Evolutionary conservation across 2,113 vertebrate species (phyloP).

Genomic region (Sorex fumeus): DNA sequence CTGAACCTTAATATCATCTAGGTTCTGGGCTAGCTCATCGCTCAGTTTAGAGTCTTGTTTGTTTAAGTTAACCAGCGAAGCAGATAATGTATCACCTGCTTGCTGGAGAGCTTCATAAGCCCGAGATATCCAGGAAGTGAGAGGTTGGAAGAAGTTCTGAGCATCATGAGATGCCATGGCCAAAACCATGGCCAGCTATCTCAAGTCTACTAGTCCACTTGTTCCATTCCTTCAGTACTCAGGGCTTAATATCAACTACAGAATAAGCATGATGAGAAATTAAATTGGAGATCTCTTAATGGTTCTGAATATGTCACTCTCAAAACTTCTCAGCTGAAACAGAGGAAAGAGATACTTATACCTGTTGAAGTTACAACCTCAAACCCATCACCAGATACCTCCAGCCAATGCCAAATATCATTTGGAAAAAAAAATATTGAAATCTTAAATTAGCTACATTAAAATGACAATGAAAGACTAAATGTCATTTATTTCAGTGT

Average conservation of each 20-base stretch:
- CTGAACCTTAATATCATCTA: constrained; percentile 80
- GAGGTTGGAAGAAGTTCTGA: constrained; percentile 88
- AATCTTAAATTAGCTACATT: constrained; percentile 57
- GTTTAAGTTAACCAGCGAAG: constrained; percentile 85
- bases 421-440: constrained; percentile 51
- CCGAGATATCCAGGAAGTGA: constrained; percentile 91
- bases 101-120: constrained; percentile 90
- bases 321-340: constrained; percentile 82
- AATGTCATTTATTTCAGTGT: constrained; percentile 49
- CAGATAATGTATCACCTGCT: constrained; percentile 87
- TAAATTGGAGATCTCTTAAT: constrained; percentile 86
- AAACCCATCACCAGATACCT: constrained; percentile 68
- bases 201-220: constrained; percentile 79
- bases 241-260: constrained; percentile 86
- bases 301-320: constrained; percentile 80
- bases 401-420: constrained; percentile 70
- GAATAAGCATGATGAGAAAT: constrained; percentile 88
- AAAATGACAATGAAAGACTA: constrained; percentile 64
- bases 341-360: constrained; percentile 81
- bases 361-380: constrained; percentile 70
- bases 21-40: constrained; percentile 78
- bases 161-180: constrained; percentile 89
- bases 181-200: constrained; percentile 79
- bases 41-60: constrained; percentile 82
- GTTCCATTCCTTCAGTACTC: constrained; percentile 85